Conservation (phyloP, 2,113 vertebrate genomes). For the Hyla sarda region DNA sequence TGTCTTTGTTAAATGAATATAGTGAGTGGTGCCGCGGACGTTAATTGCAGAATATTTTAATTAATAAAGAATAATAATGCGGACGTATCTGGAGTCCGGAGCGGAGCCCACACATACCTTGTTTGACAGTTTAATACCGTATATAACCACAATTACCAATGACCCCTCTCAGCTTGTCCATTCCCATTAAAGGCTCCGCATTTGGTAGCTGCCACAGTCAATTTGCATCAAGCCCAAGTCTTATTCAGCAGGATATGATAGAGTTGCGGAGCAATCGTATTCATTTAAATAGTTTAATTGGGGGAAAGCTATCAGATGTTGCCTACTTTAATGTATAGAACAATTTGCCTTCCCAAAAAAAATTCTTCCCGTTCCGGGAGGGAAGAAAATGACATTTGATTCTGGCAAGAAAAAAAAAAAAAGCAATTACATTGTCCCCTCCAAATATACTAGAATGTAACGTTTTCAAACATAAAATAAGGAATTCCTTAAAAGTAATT, state of each 20-base stretch:
- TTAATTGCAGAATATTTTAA: conserved; percentile 36
- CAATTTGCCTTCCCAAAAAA: conserved; percentile 81
- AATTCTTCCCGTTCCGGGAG: conserved; percentile 75
- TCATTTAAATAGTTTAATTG: conserved; percentile 98
- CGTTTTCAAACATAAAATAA: conserved; percentile 84
- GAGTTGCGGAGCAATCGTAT: conserved; percentile 94
- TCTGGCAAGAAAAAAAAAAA: conserved; percentile 79
- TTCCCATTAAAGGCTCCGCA: conserved; percentile 80
- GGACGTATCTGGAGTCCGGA: conserved; percentile 53
- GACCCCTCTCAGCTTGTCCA: conserved; percentile 89
- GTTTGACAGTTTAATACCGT: conserved; percentile 83
- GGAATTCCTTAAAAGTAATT: conserved; percentile 88
- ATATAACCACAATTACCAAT: conserved; percentile 92
- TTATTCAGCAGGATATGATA: conserved; percentile 94
- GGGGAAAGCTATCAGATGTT: conserved; percentile 91
- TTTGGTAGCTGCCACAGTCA: conserved; percentile 88
- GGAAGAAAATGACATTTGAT: conserved; percentile 85
- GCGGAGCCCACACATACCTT: conserved; percentile 68
- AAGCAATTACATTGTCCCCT: conserved; percentile 83
- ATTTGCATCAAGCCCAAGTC: conserved; percentile 90
- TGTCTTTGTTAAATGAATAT: conserved; percentile 14
- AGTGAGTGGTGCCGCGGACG: background rate
- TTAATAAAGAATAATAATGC: conserved; percentile 42
- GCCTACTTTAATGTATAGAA: conserved; percentile 91
- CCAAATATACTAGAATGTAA: conserved; percentile 77